These are phyloP conservation scores for Trissonchulus sp. DNA, from an alignment of 2,888 invertebrate genomes.

Conservation along the genomic window DNA sequence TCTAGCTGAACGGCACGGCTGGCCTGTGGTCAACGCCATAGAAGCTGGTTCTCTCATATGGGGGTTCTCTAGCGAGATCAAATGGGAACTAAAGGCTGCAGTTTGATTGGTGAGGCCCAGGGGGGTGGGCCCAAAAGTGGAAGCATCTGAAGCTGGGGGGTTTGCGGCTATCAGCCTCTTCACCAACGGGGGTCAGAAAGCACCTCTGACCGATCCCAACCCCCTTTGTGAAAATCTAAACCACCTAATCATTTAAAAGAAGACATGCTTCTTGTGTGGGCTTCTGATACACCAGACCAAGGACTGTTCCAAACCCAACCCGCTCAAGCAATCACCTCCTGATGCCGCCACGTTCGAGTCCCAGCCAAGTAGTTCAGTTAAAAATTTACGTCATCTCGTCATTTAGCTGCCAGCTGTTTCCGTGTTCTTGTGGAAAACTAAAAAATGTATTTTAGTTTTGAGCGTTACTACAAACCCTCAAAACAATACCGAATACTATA, in stretches of 20 bases:
- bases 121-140: neutral
- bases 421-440: neutral
- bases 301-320: neutral
- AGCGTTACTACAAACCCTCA: neutral
- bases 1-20: too few relatives aligned
- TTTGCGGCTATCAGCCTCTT: neutral
- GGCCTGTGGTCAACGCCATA: too few relatives aligned
- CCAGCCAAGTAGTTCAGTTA: neutral
- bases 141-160: neutral
- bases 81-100: neutral
- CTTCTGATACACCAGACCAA: neutral
- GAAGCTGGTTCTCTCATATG: too few relatives aligned
- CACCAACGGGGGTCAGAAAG: neutral
- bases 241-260: neutral
- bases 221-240: neutral
- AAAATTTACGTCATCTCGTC: neutral
- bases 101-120: neutral
- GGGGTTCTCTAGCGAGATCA: neutral
- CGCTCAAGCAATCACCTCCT: neutral
- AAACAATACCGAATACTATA: neutral
- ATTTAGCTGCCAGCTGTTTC: neutral
- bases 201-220: neutral
- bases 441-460: neutral
- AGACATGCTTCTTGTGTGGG: neutral
- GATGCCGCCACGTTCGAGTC: neutral